phyloP scores from a whole-genome alignment of 1,140 invertebrate species.

The Drosophila ogumai region DNA sequence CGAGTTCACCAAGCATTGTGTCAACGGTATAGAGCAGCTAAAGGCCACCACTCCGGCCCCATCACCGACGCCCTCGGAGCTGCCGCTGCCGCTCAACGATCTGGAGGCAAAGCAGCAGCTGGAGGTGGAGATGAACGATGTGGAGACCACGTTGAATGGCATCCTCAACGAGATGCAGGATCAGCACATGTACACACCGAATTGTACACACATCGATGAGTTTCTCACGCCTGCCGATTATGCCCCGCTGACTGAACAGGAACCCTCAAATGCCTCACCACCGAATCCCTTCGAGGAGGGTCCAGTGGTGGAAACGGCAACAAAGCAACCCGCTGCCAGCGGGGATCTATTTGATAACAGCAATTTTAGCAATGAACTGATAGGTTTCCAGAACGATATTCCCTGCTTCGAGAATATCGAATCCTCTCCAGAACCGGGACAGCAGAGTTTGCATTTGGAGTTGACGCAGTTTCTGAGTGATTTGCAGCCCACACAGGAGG shows the following conservation, averaged over 20 bases:
- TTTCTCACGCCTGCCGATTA: constrained; percentile 76
- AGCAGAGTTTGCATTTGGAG: constrained; percentile 64
- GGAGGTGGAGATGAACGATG: constrained; percentile 76
- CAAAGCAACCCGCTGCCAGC: neutral
- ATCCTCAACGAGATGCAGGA: constrained; percentile 82
- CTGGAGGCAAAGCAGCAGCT: constrained; percentile 60
- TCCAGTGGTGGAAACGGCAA: neutral
- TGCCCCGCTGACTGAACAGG: constrained; percentile 58
- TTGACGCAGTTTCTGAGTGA: constrained; percentile 65
- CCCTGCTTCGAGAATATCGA: constrained; percentile 80
- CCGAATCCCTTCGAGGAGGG: constrained; percentile 25
- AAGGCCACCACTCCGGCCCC: constrained; percentile 26
- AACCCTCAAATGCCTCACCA: constrained; percentile 13
- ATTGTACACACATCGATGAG: constrained; percentile 65
- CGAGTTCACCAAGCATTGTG: constrained; percentile 69
- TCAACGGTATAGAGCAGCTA: constrained; percentile 40
- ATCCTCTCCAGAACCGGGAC: constrained; percentile 33
- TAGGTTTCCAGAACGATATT: constrained; percentile 82
- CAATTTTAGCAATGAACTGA: constrained; percentile 67
- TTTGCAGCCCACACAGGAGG: constrained; percentile 40
- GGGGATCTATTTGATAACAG: constrained; percentile 58
- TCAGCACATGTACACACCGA: constrained; percentile 78
- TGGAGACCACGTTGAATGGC: constrained; percentile 79
- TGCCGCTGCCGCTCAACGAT: constrained; percentile 46
- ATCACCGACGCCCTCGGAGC: constrained; percentile 8